Evolutionary conservation across 2,113 vertebrate species (phyloP).

Genomic region (Coptodon rendalli): DNA sequence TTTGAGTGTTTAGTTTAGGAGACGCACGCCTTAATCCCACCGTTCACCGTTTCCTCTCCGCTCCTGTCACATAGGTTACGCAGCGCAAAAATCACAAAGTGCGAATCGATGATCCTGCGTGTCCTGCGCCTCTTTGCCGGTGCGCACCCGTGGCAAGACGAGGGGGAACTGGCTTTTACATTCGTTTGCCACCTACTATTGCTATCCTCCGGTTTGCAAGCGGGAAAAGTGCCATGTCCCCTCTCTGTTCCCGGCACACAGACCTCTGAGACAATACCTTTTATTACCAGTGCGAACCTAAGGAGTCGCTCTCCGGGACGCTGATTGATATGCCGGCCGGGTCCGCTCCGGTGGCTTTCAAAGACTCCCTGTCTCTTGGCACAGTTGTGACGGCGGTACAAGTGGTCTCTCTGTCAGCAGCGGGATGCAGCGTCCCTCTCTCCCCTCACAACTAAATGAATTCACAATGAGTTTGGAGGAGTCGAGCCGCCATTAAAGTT

Average conservation of each 20-base stretch:
- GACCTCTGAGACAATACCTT: conserved; percentile 14
- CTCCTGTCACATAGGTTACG: conserved; percentile 14
- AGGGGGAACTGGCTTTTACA: conserved; percentile 31
- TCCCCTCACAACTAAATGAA: conserved; percentile 6
- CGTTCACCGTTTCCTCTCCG: neutral
- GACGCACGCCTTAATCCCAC: conserved; percentile 4
- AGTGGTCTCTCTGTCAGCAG: conserved; percentile 69
- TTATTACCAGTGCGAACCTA: neutral
- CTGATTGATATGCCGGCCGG: conserved; percentile 74
- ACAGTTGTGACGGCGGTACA: conserved; percentile 63
- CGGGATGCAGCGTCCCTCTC: conserved; percentile 30
- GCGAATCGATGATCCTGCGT: conserved; percentile 66
- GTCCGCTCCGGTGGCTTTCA: conserved; percentile 65
- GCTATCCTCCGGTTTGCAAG: neutral
- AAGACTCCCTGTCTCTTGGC: conserved; percentile 70
- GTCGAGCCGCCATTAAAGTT: conserved; percentile 19
- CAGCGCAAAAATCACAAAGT: conserved; percentile 48
- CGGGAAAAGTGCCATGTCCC: conserved; percentile 38
- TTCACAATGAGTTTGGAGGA: conserved; percentile 11
- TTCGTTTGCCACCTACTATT: conserved; percentile 40
- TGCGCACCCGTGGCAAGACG: conserved; percentile 47
- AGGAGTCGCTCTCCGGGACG: conserved; percentile 41
- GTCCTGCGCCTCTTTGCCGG: conserved; percentile 48
- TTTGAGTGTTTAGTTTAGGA: neutral
- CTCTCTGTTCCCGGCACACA: neutral